Base-by-base conservation (phyloP, 2,113 vertebrate genomes). In the Pomatostomus ruficeps region DNA sequence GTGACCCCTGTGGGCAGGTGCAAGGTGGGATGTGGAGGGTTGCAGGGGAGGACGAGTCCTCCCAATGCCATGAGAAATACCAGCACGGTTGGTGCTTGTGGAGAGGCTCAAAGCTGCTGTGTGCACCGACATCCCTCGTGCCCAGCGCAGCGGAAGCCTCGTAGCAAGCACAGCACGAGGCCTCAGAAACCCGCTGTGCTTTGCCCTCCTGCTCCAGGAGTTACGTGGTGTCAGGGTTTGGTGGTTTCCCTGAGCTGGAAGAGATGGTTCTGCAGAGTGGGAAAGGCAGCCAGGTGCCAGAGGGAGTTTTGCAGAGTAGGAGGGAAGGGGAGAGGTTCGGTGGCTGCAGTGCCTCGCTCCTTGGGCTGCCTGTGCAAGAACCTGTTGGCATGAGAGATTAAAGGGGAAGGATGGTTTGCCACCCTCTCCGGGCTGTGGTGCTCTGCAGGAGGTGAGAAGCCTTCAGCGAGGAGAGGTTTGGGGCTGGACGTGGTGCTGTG, bases 31-130 rank as follows among this genome's bases (percentile, higher is more conserved):
- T 0, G 2, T 1, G 7, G 20, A 24, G 55, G 19, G 8, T 22
- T 9, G 11, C 24, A 46, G 46, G 45, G 45, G 10, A 29, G 4
- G 10, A 48, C 16, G 38, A 38, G 4, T 13, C 76, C 59, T 45
- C 45, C 28, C 43, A 9, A 1, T 0, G 1, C 71, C 31, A 0
- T 2, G 19, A 36, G 48, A 7, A 28, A 9, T 5, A 20, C 0
- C 43, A 29, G 29, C 61, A 16, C 16, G 1, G 3, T 0, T 22
- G 58, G 45, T 2, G 40, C 26, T 62, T 2, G 31, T 17, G 82
- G 63, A 15, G 70, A 61, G 57, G 73, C 84, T 81, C 6, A 0
- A 12, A 55, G 57, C 43, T 23, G 33, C 61, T 20, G 31, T 43
- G 17, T 4, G 65, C 24, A 1, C 62, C 0, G 1, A 8, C 35